Base-by-base conservation (phyloP, 2,797 vertebrate species). In the Botia almorhae region DNA sequence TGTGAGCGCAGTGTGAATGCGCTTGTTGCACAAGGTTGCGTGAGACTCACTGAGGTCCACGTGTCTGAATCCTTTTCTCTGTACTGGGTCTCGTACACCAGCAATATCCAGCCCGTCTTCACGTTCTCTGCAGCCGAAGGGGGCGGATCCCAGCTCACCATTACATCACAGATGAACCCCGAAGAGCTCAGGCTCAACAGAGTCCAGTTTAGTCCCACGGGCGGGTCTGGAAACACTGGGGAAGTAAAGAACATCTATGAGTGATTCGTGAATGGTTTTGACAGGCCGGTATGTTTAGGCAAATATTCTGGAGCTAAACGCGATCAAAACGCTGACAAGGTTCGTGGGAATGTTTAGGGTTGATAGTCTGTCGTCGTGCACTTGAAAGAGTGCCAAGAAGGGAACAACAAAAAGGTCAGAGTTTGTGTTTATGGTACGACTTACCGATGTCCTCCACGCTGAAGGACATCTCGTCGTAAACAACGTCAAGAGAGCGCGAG, bases 191-290 rank as follows among this genome's bases (percentile, higher is more conserved):
- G 33, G 19, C 46, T 76, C 51, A 85, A 61, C 50, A 86, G 84
- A 4, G 93, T 96, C 96, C 97, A 99, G 93, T 96, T 98, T 79
- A 99, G 91, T 23, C 81, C 78, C 53, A 93, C 76, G 1, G 97
- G 97, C 23, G 96, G 96, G 77, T 98, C 97, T 2, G 97, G 96
- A 87, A 95, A 91, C 61, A 98, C 97, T 99, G 91, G 46, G 79
- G 71, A 82, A 67, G 50, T 65, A 16, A 60, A 10, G 86, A 80
- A 88, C 67, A 55, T 3, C 19, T 26, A 36, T 84, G 33, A 48
- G 74, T 33, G n/a, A n/a, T n/a, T n/a, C n/a, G n/a, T n/a, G 12
- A 6, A 55, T 21, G 17, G 29, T 65, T 17, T 19, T 14, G 53
- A 69, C 36, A 43, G 33, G 17, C 50, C 58, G 64, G 14, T 4